Conservation (phyloP, 2,113 vertebrate species). For the Tupaia tana region DNA sequence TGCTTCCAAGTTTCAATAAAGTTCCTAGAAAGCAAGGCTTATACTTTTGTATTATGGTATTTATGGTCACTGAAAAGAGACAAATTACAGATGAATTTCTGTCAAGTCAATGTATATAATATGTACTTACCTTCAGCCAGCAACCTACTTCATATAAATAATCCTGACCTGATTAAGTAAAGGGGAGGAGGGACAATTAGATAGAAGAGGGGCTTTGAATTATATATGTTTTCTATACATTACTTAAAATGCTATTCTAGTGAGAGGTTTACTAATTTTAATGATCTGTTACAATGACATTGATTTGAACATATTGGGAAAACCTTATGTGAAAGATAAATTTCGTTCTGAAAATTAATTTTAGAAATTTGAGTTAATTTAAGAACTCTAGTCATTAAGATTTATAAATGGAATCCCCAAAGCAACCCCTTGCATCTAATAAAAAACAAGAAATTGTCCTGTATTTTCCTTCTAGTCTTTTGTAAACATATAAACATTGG, state of each 20-base stretch:
- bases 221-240: conserved; percentile 6
- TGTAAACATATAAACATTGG: conserved; percentile 40
- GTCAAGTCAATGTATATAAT: conserved; percentile 44
- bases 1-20: conserved; percentile 54
- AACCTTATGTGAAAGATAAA: conserved; percentile 40
- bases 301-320: conserved; percentile 33
- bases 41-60: conserved; percentile 17
- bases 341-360: conserved; percentile 56
- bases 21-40: conserved; percentile 65
- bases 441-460: conserved; percentile 37
- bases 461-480: conserved; percentile 39
- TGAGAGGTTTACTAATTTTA: conserved; percentile 42
- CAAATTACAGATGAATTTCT: conserved; percentile 54
- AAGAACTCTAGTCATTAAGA: conserved; percentile 64
- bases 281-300: background rate
- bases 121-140: conserved; percentile 47
- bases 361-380: conserved; percentile 7
- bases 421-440: conserved; percentile 30
- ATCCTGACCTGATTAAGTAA: conserved; percentile 45
- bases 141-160: conserved; percentile 50
- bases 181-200: conserved; percentile 16
- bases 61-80: conserved; percentile 38
- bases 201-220: background rate
- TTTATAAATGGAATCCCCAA: conserved; percentile 57
- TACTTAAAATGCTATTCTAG: conserved; percentile 60